Evolutionary conservation across 2,113 vertebrate genomes (phyloP), one percentile per base, ranked within the genome.

Genomic region (Glaucidium brasilianum): DNA sequence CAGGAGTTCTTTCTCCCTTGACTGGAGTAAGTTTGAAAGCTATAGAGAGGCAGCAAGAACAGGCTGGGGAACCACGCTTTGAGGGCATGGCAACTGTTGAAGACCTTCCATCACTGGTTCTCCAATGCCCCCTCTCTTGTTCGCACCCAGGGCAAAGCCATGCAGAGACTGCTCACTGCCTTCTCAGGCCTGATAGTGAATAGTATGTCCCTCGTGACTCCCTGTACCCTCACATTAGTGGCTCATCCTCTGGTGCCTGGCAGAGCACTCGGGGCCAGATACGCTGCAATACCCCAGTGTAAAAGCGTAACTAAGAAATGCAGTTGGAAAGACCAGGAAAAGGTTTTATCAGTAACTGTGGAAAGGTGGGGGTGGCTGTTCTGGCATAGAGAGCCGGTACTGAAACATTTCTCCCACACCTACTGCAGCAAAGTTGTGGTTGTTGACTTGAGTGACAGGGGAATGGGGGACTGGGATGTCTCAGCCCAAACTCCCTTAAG

Each of bases 401-500:
- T 30, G 56, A 68, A 76, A 55, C 17, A 11, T 87, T 95, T 81
- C 47, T 82, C 56, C 56, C 66, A 41, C n/a, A 53, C 39, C 49
- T 58, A 53, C 50, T 3, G 0, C 63, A 72, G 73, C 45, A 41
- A 62, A 52, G 37, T 16, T 21, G 45, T 50, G 60, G 20, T 43
- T 7, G 1, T 45, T 94, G 76, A 17, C 68, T 68, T 68, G 76
- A 92, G 49, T 58, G 76, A 80, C 41, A 47, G 45, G 32, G 43
- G n/a, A 76, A 45, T 45, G 35, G 71, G 75, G 64, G 79, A 80
- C 79, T 50, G 92, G 62, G 85, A 63, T 93, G 55, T 29, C 91
- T 91, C 80, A 92, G 55, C 45, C 85, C 88, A 77, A 59, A 90
- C 45, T 60, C 74, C 73, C 37, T 93, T 93, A 91, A 97, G 91